Base-by-base conservation (phyloP, 2,888 invertebrate genomes). In the Lomographa bimaculata region DNA sequence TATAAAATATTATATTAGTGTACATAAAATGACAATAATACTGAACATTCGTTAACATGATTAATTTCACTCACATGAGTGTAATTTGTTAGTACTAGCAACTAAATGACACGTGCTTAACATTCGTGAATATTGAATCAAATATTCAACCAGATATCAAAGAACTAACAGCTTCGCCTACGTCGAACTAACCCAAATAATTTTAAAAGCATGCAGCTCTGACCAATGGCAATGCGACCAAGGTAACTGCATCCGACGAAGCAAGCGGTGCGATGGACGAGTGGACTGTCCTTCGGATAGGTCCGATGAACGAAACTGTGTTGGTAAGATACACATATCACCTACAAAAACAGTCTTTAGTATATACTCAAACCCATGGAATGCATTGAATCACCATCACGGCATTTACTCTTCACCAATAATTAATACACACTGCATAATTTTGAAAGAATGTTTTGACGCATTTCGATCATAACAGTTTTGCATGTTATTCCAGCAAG, bases 211-310 rank as follows among this genome's bases (percentile, higher is more conserved):
- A 78, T 94, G 94, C 91, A 80, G 90, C 63, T 79, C 91, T 53
- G 90, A 91, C 65, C 90, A 93, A 74, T 94, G 94, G 91, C 92
- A 92, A 73, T 97, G 97, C 78, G 92, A 93, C 66, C 91, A 91
- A 66, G 93, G 94, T 43, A 90, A 81, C 63, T 94, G 94, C 76
- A 91, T 94, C 64, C 78, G 86, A 56, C 84, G 84, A 54, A 83
- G 75, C 54, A 85, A 90, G 60, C 86, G 91, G 41, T 94, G 94
- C 73, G 91, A 94, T 65, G 92, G 93, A 48, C 89, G 90, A 45
- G 86, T 90, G 60, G 94, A 96, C 80, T 96, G 95, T 79, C 91
- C 90, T 0, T 83, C 90, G 20, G 94, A 94, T 81, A 91, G 91
- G 57, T 93, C 92, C 39, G 96, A 96, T 75, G 95, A 96, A 75